Evolutionary conservation across 2,888 invertebrate genomes (phyloP).

Genomic region (Nemotelus nigrinus): DNA sequence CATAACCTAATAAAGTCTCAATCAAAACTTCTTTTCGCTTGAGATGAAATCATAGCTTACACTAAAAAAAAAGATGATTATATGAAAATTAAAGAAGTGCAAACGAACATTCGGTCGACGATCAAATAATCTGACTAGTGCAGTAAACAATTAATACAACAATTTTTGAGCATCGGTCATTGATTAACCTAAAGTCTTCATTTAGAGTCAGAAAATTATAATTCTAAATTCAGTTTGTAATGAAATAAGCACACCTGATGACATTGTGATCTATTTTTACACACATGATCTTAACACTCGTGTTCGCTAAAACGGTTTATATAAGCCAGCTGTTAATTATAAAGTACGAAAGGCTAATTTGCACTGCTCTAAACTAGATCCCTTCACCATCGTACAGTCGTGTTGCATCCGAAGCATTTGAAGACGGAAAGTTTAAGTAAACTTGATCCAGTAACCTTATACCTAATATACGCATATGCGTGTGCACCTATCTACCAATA

Average conservation of each 20-base stretch:
- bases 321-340: slow-evolving; percentile 30
- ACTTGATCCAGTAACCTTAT: slow-evolving; percentile 1
- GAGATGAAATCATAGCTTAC: no score
- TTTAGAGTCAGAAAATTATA: neutral
- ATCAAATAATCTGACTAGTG: neutral
- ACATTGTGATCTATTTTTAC: slow-evolving; percentile 10
- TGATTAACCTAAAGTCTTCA: neutral
- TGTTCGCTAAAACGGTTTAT: slow-evolving; percentile 15
- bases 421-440: neutral
- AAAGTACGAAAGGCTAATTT: slow-evolving; percentile 21
- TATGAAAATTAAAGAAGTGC: slow-evolving; percentile 1
- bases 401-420: neutral
- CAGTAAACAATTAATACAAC: no score
- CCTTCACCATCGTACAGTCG: neutral
- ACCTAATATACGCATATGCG: neutral
- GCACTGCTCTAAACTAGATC: neutral
- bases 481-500: neutral
- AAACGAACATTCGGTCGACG: neutral
- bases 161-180: no score
- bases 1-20: no score
- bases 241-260: neutral
- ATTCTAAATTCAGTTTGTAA: neutral
- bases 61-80: neutral
- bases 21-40: no score
- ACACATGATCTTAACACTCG: slow-evolving; percentile 13